Percentiles rank a stretch among this genome's conserved stretches.
Conservation (phyloP, 2,797 vertebrate species). For the Schizothorax lantsangensis region DNA sequence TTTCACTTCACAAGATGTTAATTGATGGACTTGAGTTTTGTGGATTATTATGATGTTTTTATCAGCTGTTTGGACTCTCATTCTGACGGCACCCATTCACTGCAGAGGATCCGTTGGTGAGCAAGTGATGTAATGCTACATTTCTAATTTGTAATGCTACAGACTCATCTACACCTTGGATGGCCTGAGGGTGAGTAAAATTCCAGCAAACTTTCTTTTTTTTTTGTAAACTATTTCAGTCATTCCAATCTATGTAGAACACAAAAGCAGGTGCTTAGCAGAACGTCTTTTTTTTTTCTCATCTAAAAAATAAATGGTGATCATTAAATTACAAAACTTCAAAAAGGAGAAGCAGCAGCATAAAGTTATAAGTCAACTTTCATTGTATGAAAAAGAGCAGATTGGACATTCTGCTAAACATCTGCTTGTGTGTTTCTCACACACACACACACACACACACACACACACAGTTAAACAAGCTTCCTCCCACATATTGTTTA, state of each 20-base stretch:
- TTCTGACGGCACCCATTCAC: background rate
- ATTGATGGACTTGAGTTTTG: background rate
- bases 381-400: background rate
- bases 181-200: background rate
- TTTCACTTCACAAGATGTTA: background rate
- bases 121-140: background rate
- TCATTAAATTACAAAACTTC: background rate
- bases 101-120: background rate
- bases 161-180: background rate
- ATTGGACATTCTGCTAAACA: background rate
- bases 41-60: background rate
- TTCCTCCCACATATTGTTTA: conserved; percentile 20
- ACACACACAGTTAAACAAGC: background rate
- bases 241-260: background rate
- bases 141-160: background rate
- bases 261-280: background rate
- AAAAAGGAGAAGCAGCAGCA: background rate
- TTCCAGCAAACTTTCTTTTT: background rate
- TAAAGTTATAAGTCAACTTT: background rate
- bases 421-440: background rate
- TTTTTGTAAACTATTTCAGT: background rate
- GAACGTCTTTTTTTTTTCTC: background rate
- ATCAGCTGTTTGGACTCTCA: background rate
- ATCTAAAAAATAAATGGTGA: background rate
- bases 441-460: background rate